Evolutionary conservation across 2,113 vertebrate species (phyloP).

Genomic region (Phaethornis superciliosus): DNA sequence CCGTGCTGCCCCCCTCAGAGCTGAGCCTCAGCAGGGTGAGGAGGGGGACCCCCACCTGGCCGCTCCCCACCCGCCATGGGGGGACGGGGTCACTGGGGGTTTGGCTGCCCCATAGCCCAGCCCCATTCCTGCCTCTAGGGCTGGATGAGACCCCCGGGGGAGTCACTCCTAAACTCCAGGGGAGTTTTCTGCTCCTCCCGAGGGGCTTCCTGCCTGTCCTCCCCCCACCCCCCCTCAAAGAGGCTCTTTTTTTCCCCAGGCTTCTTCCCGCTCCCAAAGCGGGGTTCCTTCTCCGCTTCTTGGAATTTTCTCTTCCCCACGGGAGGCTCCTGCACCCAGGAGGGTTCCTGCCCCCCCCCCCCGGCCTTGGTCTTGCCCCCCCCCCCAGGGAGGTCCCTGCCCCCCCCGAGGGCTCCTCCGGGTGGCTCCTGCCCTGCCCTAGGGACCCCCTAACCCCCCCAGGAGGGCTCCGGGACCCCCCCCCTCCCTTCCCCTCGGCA

Average conservation of each 20-base stretch:
- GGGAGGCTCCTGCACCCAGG: too few species aligned
- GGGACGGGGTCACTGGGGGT: too few species aligned
- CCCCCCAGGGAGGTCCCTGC: not conserved
- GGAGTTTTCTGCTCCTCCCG: not conserved
- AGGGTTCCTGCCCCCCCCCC: not conserved
- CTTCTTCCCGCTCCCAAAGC: too few species aligned
- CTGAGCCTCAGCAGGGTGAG: fast-evolving
- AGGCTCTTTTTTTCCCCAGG: not conserved
- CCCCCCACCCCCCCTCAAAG: not conserved
- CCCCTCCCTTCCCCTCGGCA: not conserved
- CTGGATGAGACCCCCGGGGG: too few species aligned
- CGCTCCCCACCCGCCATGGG: fast-evolving
- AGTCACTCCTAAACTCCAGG: not conserved
- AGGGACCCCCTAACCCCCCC: too few species aligned
- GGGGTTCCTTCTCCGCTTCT: too few species aligned
- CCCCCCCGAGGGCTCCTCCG: not conserved
- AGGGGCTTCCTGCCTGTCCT: not conserved
- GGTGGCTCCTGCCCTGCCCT: too few species aligned
- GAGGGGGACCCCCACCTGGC: not conserved
- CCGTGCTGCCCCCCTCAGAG: fast-evolving
- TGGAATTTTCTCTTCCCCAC: not conserved
- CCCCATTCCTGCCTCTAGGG: not conserved
- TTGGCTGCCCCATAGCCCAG: not conserved
- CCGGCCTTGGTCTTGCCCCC: too few species aligned
- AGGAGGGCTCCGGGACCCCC: too few species aligned